phyloP scores from a whole-genome alignment of 35 echinoderm and acorn worm genomes.

The Heliocidaris erythrogramma region DNA sequence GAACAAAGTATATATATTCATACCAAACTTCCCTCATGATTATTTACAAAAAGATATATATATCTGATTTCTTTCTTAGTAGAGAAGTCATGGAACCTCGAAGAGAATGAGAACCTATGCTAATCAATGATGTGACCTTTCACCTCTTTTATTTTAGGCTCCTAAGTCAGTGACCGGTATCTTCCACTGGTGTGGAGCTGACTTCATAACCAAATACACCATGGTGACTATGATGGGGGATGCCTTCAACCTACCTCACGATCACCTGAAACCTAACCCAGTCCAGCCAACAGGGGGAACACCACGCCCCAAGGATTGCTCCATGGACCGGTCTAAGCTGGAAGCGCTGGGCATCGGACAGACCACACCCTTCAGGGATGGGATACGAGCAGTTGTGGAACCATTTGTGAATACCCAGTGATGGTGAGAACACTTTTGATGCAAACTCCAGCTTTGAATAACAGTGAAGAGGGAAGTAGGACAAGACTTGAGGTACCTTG shows the following conservation, averaged over 20 bases:
- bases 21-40: background rate
- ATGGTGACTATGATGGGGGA: slow-evolving; percentile 74
- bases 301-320: slow-evolving; percentile 65
- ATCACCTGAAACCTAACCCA: slow-evolving; percentile 70
- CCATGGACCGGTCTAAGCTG: slow-evolving; percentile 66
- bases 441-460: background rate
- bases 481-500: too few species aligned
- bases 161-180: slow-evolving; percentile 59
- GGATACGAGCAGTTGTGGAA: slow-evolving; percentile 56
- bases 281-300: slow-evolving; percentile 55
- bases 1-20: background rate
- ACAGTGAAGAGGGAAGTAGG: too few species aligned
- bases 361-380: slow-evolving; percentile 67
- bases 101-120: background rate
- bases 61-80: too few species aligned
- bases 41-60: too few species aligned
- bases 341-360: slow-evolving; percentile 70
- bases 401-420: slow-evolving; percentile 53
- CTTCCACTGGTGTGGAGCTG: slow-evolving; percentile 81
- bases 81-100: too few species aligned
- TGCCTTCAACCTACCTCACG: slow-evolving; percentile 61
- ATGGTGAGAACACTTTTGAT: background rate
- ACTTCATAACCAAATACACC: slow-evolving; percentile 75
- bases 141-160: slow-evolving; percentile 38
- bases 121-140: background rate